A percentile compares a stretch with the other conserved stretches of the same genome.
Evolutionary conservation across 2,113 vertebrate species (phyloP).

Genomic region (Eublepharis macularius): DNA sequence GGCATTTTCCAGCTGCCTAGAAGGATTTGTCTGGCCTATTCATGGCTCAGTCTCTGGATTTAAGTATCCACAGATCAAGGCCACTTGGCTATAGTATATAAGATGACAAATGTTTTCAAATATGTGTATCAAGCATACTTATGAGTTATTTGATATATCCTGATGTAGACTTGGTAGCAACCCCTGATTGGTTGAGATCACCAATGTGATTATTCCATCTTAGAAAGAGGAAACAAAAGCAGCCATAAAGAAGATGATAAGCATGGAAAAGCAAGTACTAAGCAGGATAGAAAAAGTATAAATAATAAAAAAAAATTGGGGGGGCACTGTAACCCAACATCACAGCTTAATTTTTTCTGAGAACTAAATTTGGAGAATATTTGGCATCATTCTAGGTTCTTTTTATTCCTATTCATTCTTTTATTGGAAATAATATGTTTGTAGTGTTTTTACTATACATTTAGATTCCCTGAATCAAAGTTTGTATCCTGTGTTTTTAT

Average conservation of each 20-base stretch:
- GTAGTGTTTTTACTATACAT: conserved; percentile 8
- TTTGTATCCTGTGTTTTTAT: conserved; percentile 5
- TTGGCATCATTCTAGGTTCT: neutral
- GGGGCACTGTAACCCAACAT: neutral
- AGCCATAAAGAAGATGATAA: neutral
- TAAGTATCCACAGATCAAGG: too few relatives aligned
- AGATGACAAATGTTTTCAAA: too few relatives aligned
- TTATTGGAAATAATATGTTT: neutral
- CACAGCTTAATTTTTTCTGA: neutral
- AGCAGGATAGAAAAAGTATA: neutral
- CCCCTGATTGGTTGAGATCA: too few relatives aligned
- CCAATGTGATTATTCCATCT: too few relatives aligned
- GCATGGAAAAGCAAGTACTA: neutral
- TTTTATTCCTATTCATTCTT: neutral
- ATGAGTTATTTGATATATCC: too few relatives aligned
- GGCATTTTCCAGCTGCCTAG: too few relatives aligned
- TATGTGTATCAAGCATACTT: too few relatives aligned
- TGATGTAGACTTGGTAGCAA: too few relatives aligned
- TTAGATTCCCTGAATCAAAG: neutral
- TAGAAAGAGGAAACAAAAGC: neutral
- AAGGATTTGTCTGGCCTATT: too few relatives aligned
- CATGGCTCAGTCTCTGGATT: too few relatives aligned
- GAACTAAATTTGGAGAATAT: too few relatives aligned
- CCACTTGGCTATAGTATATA: too few relatives aligned
- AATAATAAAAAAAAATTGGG: neutral